Evolutionary conservation across 2,113 vertebrate genomes (phyloP).

Genomic region (Salminus brasiliensis): DNA sequence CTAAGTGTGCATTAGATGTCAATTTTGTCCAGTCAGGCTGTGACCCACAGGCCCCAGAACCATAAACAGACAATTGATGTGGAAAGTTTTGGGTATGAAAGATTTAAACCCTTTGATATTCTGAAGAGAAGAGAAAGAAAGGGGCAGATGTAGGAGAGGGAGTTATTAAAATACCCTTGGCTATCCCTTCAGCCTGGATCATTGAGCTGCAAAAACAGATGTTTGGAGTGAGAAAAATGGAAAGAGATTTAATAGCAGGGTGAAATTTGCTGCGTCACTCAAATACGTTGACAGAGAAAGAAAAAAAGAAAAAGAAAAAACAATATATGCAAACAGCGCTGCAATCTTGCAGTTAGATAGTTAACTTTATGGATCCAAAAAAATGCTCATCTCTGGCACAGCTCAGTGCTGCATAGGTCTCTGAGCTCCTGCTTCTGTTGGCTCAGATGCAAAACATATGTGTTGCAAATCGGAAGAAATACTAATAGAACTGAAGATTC

Average conservation of each 20-base stretch:
- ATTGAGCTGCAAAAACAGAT: constrained; percentile 2
- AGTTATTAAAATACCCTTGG: neutral
- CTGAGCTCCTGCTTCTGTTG: neutral
- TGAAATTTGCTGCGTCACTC: neutral
- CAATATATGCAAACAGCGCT: neutral
- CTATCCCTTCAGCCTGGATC: neutral
- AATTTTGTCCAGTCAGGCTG: too few species aligned
- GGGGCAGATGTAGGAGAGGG: neutral
- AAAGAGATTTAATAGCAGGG: neutral
- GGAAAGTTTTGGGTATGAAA: neutral
- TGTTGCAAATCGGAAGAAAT: neutral
- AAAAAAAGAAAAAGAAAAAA: neutral
- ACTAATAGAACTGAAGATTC: constrained; percentile 4
- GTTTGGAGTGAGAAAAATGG: constrained; percentile 13
- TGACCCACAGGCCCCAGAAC: neutral
- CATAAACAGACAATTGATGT: neutral
- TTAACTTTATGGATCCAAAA: constrained; percentile 2
- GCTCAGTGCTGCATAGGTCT: neutral
- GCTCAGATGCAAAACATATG: neutral
- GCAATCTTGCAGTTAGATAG: neutral
- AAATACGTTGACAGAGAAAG: neutral
- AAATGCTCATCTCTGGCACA: neutral
- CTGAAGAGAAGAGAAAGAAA: neutral
- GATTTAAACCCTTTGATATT: neutral
- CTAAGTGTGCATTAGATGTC: neutral